Base-by-base conservation (phyloP, 1,140 invertebrate genomes). In the Bombus sylvicola region DNA sequence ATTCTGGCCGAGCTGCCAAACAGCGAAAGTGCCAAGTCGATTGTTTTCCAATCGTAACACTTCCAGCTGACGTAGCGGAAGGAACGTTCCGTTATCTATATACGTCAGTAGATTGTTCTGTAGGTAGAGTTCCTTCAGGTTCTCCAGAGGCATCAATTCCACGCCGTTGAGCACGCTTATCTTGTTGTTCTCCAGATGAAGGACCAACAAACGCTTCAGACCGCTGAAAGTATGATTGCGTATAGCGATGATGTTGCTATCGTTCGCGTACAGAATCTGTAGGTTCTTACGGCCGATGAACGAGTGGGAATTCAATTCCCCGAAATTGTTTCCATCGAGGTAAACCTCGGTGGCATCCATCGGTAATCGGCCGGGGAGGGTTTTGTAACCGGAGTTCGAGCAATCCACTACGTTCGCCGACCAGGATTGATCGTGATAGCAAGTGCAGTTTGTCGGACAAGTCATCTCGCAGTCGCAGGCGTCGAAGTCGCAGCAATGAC, bases 281-380 rank as follows among this genome's bases (percentile, higher is more conserved):
- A 98, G 95, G 94, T 98, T 98, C 93, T 98, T 98, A 83, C 98
- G 97, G 4, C 98, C 98, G 87, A 98, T 98, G 93, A 98, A 98
- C 5, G 98, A 97, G 92, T 98, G 98, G 92, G 97, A 98, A 47
- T 97, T 97, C 13, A 98, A 95, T 91, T 98, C 96, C 31, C 96
- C 96, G 87, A 98, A 97, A 92, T 97, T 96, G 92, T 98, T 98
- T 13, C 98, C 98, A 93, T 98, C 98, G 77, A 98, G 96, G 94
- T 98, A 98, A 79, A 98, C 97, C 94, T 98, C 97, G 18, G 98
- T 98, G 22, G 98, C 97, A 93, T 98, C 98, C 98, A 98, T 98
- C 2, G 98, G 98, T 81, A 98, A 97, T 88, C 97, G 96, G 81
- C 97, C 96, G 0, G 98, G 98, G 28, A 98, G 96, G 88, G 96